Conservation (phyloP, 2,113 vertebrate species). For the Istiophorus platypterus region DNA sequence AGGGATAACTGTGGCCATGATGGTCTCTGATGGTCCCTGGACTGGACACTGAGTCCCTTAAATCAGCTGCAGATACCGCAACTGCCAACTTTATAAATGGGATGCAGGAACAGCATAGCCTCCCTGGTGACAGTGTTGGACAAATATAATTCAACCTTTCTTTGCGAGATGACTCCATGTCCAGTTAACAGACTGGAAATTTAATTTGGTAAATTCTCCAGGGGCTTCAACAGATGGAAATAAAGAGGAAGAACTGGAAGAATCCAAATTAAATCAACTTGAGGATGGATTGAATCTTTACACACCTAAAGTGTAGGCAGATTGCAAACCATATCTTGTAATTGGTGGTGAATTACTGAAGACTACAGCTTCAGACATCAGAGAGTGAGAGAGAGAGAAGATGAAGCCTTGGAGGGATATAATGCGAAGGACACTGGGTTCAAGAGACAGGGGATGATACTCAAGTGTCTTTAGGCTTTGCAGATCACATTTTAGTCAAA, state of each 20-base stretch:
- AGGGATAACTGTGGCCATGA: no score
- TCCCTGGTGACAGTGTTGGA: conserved; percentile 25
- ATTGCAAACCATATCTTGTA: background rate
- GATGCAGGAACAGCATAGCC: conserved; percentile 29
- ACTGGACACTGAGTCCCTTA: background rate
- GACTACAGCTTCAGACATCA: conserved; percentile 19
- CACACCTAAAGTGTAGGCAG: background rate
- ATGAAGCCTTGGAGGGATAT: conserved; percentile 35
- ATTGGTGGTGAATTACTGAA: conserved; percentile 19
- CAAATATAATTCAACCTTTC: conserved; percentile 21
- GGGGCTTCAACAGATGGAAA: background rate
- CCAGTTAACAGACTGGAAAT: conserved; percentile 23
- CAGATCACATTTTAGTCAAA: conserved; percentile 27
- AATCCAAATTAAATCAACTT: background rate
- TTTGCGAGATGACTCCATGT: conserved; percentile 11
- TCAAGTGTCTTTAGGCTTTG: conserved; percentile 40
- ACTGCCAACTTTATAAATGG: conserved; percentile 7
- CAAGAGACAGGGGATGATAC: conserved; percentile 14
- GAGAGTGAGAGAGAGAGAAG: background rate
- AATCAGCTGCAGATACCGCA: background rate
- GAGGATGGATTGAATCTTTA: background rate
- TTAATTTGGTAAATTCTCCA: conserved; percentile 4
- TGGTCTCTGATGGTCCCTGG: no score
- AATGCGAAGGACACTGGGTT: conserved; percentile 20
- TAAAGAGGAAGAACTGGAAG: background rate